phyloP scores from a whole-genome alignment of 2,888 invertebrate species.

The Fragum sueziense region DNA sequence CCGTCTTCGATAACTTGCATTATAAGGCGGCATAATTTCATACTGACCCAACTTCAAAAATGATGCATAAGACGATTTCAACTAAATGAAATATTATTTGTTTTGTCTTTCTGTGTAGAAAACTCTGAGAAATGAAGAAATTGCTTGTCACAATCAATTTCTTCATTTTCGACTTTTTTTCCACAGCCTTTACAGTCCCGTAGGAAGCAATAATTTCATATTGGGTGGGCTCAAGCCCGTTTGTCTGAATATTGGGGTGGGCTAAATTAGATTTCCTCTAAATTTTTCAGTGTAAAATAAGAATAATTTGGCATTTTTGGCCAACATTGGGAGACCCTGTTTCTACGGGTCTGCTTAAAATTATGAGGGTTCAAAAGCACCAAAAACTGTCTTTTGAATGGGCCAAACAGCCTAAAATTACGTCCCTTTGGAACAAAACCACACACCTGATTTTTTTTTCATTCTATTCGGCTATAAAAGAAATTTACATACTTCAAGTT shows the following conservation, averaged over 20 bases:
- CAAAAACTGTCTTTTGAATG: neutral
- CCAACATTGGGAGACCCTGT: neutral
- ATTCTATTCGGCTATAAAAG: neutral
- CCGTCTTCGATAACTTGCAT: neutral
- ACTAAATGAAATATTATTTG: too few species aligned
- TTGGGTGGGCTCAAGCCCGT: too few species aligned
- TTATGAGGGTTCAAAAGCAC: neutral
- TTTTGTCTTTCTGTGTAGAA: neutral
- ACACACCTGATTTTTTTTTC: neutral
- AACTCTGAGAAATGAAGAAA: neutral
- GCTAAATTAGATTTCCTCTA: too few species aligned
- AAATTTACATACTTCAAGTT: neutral
- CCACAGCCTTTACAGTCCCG: neutral
- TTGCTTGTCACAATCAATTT: neutral
- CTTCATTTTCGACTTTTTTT: neutral
- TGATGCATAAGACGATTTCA: neutral
- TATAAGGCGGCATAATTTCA: neutral
- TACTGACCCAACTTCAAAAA: neutral
- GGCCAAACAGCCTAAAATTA: neutral
- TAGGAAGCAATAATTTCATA: too few species aligned
- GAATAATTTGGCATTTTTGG: too few species aligned
- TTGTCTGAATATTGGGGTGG: too few species aligned
- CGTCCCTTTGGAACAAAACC: neutral
- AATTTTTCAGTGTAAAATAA: too few species aligned
- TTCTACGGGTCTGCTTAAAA: neutral